phyloP scores from a whole-genome alignment of 2,888 invertebrate species.

The Heliothis peltigera region DNA sequence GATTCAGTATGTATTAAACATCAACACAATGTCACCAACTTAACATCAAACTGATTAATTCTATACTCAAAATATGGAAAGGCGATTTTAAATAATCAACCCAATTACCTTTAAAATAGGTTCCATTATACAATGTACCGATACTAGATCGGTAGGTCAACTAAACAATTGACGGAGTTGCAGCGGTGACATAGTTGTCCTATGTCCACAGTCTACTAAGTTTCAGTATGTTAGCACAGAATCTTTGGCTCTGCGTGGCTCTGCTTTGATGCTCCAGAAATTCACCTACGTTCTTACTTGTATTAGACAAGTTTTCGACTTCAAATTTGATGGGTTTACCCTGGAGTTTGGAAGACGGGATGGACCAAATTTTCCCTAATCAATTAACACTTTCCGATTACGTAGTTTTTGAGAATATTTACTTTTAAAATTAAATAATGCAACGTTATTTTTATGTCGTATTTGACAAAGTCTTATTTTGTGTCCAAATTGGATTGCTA shows the following conservation, averaged over 20 bases:
- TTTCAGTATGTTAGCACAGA: constrained; percentile 24
- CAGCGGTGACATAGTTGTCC: constrained; percentile 30
- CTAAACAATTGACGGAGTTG: constrained; percentile 29
- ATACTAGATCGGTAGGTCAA: constrained; percentile 29
- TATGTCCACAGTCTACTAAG: constrained; percentile 17
- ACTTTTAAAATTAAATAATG: too few relatives aligned
- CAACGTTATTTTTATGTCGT: too few relatives aligned
- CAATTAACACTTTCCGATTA: too few relatives aligned
- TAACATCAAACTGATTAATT: not conserved
- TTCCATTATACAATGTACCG: constrained; percentile 1
- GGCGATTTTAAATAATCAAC: not conserved
- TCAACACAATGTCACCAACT: not conserved
- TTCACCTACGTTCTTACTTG: not conserved
- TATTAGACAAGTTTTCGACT: constrained; percentile 4
- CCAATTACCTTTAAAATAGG: not conserved
- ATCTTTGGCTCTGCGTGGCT: constrained; percentile 22
- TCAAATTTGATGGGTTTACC: not conserved
- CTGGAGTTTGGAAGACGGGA: not conserved
- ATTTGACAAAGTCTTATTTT: too few relatives aligned
- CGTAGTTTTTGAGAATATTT: too few relatives aligned
- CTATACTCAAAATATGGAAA: not conserved
- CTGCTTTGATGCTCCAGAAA: constrained; percentile 12
- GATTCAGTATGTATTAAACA: not conserved
- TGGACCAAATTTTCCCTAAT: not conserved
- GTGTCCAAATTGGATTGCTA: too few relatives aligned